phyloP scores from a whole-genome alignment of 1,140 invertebrate genomes.

The Hycleus cichorii region DNA sequence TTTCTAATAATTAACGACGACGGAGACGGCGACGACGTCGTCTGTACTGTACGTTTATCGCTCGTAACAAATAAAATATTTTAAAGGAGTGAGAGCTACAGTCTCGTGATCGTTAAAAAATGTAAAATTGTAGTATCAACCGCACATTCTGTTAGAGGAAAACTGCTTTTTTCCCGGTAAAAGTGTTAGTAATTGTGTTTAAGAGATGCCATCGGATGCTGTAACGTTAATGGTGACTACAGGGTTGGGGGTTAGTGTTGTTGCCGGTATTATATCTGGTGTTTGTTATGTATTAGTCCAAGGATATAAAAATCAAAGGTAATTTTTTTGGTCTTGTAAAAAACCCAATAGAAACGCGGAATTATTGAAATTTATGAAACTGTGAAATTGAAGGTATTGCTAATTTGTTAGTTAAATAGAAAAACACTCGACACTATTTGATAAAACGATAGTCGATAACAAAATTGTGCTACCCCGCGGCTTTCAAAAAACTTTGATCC shows the following conservation, averaged over 20 bases:
- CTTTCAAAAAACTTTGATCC: too few species aligned
- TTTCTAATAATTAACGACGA: conserved; percentile 16
- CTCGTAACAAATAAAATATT: neutral
- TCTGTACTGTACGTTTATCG: neutral
- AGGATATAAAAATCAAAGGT: conserved; percentile 37
- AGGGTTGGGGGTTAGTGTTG: conserved; percentile 48
- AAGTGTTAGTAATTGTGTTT: neutral
- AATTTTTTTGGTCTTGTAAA: neutral
- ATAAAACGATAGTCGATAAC: too few species aligned
- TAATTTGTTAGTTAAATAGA: neutral
- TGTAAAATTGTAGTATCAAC: neutral
- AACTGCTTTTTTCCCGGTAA: conserved; percentile 7
- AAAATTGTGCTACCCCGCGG: too few species aligned
- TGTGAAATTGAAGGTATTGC: neutral
- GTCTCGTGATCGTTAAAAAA: conserved; percentile 8
- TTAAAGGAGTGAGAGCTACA: neutral
- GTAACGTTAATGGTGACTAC: conserved; percentile 44
- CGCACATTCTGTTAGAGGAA: neutral
- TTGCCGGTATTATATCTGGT: conserved; percentile 52
- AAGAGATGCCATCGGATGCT: conserved; percentile 43
- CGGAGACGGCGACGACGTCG: neutral
- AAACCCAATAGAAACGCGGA: neutral
- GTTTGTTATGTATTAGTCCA: conserved; percentile 50
- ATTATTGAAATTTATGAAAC: neutral
- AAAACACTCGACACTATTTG: too few species aligned